Evolutionary conservation across 2,113 vertebrate species (phyloP), one percentile per base, ranked within the genome.

Genomic region (Gymnobelideus leadbeateri): DNA sequence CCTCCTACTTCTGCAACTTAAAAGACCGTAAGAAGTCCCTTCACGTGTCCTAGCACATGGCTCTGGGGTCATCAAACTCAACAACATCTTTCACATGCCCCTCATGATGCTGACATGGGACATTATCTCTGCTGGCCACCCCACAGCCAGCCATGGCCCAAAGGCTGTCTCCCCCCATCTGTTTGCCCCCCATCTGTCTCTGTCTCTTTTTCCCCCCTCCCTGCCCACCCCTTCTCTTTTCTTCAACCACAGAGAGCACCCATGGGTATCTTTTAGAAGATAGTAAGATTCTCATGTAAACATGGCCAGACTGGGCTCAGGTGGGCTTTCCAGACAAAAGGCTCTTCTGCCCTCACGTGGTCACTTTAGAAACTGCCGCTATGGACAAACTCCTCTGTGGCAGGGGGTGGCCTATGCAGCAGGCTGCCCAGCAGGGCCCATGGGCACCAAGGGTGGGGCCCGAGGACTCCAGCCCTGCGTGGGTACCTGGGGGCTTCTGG

Each of bases 291-390:
- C 51, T 91, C 94, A 95, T 94, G 52, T 3, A 47, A 94, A 92
- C 11, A 12, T 3, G 96, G 7, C 52, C 52, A 92, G 9, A 47
- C 43, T 92, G 57, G n/a, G 7, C 51, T 3, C 21, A 1, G 49
- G 3, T 2, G 94, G 0, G 37, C 11, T 91, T 96, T 92, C 68
- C 11, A 96, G 90, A 92, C 55, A n/a, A 57, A 96, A 97, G 95
- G 91, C 94, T 98, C 95, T 98, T 98, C 97, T 98, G 98, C 99
- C 99, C 98, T 92, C 98, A 0, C 51, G 98, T 97, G 99, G 97
- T 90, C 95, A 95, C 10, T 94, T 96, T 8, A 97, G 91, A 96
- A 97, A 98, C 93, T 98, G 96, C 98, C 98, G 0, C 28, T 55
- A 57, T 8, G 16, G 37, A 84, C 12, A 19, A 10, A 55, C 25